Percentiles rank a stretch among this genome's conserved stretches.
Evolutionary conservation across 92 coral and sea anemone species (phyloP).

Genomic region (Palythoa caribaeorum): DNA sequence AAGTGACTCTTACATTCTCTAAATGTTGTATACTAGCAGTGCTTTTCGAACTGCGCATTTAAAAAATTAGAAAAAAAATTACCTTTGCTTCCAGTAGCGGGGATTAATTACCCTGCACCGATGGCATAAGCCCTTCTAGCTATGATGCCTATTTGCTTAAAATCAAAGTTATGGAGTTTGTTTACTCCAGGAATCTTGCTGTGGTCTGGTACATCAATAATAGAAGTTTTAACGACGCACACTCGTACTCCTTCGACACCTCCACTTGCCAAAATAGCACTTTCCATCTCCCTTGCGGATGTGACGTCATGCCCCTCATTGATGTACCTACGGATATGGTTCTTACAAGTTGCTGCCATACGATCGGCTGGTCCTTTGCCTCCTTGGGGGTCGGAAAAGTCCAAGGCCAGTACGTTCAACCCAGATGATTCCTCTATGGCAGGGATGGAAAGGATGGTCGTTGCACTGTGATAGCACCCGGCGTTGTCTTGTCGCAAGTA

Average conservation of each 20-base stretch:
- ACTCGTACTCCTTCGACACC: slow-evolving; percentile 61
- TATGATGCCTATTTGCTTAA: neutral
- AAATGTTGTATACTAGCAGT: neutral
- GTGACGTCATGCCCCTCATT: slow-evolving; percentile 49
- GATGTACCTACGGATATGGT: neutral
- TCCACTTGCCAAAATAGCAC: slow-evolving; percentile 60
- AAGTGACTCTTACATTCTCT: no score
- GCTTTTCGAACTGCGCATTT: neutral
- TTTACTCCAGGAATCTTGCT: slow-evolving; percentile 58
- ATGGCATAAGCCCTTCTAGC: no score
- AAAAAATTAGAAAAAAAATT: neutral
- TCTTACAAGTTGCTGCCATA: slow-evolving; percentile 6
- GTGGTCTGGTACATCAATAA: neutral
- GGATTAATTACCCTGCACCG: slow-evolving; percentile 29
- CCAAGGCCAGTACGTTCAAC: neutral
- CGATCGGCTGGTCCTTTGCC: slow-evolving; percentile 17
- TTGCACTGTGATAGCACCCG: neutral
- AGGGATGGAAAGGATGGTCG: neutral
- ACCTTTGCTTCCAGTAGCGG: slow-evolving; percentile 16
- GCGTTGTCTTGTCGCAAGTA: slow-evolving; percentile 36
- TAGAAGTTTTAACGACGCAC: slow-evolving; percentile 38
- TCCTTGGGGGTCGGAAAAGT: slow-evolving; percentile 5
- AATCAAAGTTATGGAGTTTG: slow-evolving; percentile 23
- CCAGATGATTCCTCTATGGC: neutral
- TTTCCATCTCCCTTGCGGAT: slow-evolving; percentile 45